phyloP scores from a whole-genome alignment of 2,113 vertebrate genomes.

The Tragelaphus strepsiceros region DNA sequence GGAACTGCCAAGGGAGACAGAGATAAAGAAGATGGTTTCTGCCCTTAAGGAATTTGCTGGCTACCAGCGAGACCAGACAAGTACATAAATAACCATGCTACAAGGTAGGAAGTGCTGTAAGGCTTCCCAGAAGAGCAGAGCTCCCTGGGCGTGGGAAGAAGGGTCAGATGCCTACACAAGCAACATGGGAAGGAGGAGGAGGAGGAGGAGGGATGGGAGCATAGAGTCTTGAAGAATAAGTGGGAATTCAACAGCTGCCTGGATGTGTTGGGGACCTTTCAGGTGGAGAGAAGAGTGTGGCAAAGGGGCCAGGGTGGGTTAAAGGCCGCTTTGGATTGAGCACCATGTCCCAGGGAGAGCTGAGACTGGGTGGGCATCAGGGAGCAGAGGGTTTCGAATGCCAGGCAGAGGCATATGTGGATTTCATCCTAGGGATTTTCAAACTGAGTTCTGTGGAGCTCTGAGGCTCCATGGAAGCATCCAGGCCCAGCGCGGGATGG shows the following conservation, averaged over 20 bases:
- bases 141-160: not conserved
- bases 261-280: not conserved
- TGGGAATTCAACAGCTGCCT: not conserved
- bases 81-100: constrained; percentile 54
- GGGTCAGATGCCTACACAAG: not conserved
- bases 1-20: constrained; percentile 40
- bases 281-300: not conserved
- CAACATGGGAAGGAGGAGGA: fast-evolving
- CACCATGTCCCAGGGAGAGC: not conserved
- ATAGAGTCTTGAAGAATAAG: not conserved
- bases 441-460: not conserved
- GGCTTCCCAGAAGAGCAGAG: not conserved
- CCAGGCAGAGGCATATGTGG: not conserved
- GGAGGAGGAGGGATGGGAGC: not conserved
- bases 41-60: constrained; percentile 56
- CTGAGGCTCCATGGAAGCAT: not conserved
- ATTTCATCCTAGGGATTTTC: not conserved
- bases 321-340: not conserved
- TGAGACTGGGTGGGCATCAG: not conserved
- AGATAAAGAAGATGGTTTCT: constrained; percentile 50
- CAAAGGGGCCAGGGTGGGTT: no score
- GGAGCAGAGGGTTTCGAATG: not conserved
- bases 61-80: constrained; percentile 42
- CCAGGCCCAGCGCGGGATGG: fast-evolving
- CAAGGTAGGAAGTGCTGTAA: constrained; percentile 17